phyloP scores from a whole-genome alignment of 2,113 vertebrate genomes.

The Elephas maximus region DNA sequence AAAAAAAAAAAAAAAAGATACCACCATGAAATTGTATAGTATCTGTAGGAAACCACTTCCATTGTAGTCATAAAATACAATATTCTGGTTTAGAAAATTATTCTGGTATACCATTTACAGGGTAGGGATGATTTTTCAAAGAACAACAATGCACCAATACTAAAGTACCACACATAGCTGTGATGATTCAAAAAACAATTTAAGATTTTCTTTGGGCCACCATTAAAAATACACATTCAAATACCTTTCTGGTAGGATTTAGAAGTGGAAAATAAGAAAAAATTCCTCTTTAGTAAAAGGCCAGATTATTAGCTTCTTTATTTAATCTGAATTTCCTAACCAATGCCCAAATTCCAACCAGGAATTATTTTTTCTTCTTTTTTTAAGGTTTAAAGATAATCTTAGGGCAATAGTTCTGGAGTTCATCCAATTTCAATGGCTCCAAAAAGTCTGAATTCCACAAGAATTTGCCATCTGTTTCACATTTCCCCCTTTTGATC shows the following conservation, averaged over 20 bases:
- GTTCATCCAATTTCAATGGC: neutral
- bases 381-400: neutral
- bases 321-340: conserved; percentile 23
- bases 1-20: neutral
- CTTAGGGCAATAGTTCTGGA: neutral
- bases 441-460: neutral
- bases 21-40: conserved; percentile 21
- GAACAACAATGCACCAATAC: neutral
- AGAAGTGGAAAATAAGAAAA: neutral
- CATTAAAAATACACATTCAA: conserved; percentile 26
- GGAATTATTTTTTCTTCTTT: neutral
- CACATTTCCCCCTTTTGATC: neutral
- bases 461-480: neutral
- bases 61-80: neutral
- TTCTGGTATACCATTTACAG: neutral
- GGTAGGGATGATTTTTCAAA: conserved; percentile 33
- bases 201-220: neutral
- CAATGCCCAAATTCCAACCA: neutral
- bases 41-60: conserved; percentile 21
- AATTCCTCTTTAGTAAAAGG: conserved; percentile 28
- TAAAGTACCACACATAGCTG: conserved; percentile 30
- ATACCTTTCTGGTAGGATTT: neutral
- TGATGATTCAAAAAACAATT: conserved; percentile 45
- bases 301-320: conserved; percentile 32
- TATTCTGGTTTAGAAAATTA: neutral